Evolutionary conservation across 2,113 vertebrate species (phyloP).

Genomic region (Callocephalon fimbriatum): DNA sequence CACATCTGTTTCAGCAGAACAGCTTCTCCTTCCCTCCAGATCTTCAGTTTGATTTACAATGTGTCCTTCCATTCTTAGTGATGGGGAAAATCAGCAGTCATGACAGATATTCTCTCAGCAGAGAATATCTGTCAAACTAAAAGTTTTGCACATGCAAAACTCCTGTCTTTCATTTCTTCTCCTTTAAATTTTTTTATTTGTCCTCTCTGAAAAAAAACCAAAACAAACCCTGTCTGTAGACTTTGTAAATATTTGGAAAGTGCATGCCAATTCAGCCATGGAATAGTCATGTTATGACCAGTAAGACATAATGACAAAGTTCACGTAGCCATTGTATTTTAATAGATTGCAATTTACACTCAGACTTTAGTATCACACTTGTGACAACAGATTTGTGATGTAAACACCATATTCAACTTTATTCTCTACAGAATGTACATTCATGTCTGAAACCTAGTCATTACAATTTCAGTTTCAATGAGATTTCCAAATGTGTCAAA

Average conservation of each 20-base stretch:
- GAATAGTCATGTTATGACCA: background rate
- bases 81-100: constrained; percentile 53
- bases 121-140: background rate
- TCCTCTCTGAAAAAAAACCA: background rate
- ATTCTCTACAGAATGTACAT: background rate
- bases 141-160: background rate
- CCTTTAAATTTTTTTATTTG: background rate
- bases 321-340: background rate
- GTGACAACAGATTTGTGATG: background rate
- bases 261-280: background rate
- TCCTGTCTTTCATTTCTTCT: background rate
- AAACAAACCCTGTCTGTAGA: background rate
- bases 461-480: background rate
- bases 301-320: background rate
- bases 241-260: background rate
- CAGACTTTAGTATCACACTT: background rate
- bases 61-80: background rate
- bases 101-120: constrained; percentile 14
- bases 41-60: constrained; percentile 44
- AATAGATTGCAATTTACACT: background rate
- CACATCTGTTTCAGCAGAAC: background rate
- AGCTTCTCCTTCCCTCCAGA: background rate
- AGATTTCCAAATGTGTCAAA: background rate
- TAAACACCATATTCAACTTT: background rate
- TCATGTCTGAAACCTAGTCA: background rate